Conservation (phyloP, 2,888 invertebrate species). For the Megamerina dolium region DNA sequence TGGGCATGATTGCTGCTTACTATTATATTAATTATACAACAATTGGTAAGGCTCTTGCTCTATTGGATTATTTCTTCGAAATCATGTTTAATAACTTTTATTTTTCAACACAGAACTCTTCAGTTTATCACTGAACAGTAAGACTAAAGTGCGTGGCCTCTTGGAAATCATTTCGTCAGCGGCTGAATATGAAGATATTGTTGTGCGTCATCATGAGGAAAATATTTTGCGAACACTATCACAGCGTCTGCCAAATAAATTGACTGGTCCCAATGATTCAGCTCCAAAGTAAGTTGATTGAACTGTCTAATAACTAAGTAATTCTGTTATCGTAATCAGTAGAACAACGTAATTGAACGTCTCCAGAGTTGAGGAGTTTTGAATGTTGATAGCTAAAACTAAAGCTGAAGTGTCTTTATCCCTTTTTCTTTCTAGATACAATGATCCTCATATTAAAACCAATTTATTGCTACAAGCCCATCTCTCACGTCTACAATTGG, state of each 20-base stretch:
- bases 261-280: slow-evolving; percentile 56
- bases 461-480: slow-evolving; percentile 94
- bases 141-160: slow-evolving; percentile 95
- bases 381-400: background rate
- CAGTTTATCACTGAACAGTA: slow-evolving; percentile 90
- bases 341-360: no score
- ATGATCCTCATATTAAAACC: slow-evolving; percentile 96
- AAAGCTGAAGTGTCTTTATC: background rate
- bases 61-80: background rate
- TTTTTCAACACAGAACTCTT: slow-evolving; percentile 74
- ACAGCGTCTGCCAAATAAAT: slow-evolving; percentile 57
- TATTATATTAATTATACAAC: slow-evolving; percentile 99
- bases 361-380: no score
- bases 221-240: slow-evolving; percentile 62
- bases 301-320: no score
- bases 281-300: slow-evolving; percentile 60
- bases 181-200: slow-evolving; percentile 91
- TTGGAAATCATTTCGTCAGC: slow-evolving; percentile 97
- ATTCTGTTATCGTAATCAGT: background rate
- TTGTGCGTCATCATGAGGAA: slow-evolving; percentile 93
- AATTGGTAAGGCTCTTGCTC: slow-evolving; percentile 60
- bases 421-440: slow-evolving; percentile 57
- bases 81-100: background rate
- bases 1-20: slow-evolving; percentile 99
- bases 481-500: slow-evolving; percentile 85